phyloP scores from a whole-genome alignment of 2,888 invertebrate genomes.

The Lycia hirtaria region DNA sequence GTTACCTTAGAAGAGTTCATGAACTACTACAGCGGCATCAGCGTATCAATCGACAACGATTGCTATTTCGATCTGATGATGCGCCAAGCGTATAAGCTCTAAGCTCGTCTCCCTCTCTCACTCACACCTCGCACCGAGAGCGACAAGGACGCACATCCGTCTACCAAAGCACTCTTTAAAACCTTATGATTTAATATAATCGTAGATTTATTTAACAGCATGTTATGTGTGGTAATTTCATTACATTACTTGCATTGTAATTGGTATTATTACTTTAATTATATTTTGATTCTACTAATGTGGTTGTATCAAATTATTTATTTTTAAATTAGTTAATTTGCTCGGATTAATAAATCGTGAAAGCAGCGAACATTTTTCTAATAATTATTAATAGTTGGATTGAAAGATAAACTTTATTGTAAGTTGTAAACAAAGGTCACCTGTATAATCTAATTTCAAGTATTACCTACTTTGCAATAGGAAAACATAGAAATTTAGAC shows the following conservation, averaged over 20 bases:
- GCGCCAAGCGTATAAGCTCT: slow-evolving; percentile 95
- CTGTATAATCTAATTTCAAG: no score
- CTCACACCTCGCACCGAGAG: slow-evolving; percentile 33
- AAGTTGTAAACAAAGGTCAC: no score
- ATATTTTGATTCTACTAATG: slow-evolving; percentile 32
- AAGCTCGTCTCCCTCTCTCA: slow-evolving; percentile 57
- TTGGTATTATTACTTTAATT: slow-evolving; percentile 45
- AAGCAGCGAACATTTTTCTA: no score
- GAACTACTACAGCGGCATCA: slow-evolving; percentile 97
- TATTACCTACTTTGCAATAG: no score
- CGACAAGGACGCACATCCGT: slow-evolving; percentile 27
- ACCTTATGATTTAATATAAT: slow-evolving; percentile 41
- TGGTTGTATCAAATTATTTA: slow-evolving; percentile 15
- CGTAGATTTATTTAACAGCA: slow-evolving; percentile 25
- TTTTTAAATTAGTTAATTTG: no score
- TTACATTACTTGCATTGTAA: slow-evolving; percentile 38
- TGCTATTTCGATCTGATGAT: slow-evolving; percentile 98
- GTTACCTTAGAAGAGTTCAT: slow-evolving; percentile 96
- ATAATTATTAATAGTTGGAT: no score
- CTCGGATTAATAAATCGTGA: no score
- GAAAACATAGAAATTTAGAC: no score
- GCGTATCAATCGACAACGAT: slow-evolving; percentile 97
- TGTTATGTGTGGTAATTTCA: slow-evolving; percentile 32
- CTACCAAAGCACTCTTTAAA: slow-evolving; percentile 23
- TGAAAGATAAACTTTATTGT: no score